Conservation (phyloP, 2,888 invertebrate species). For the Carabus problematicus region DNA sequence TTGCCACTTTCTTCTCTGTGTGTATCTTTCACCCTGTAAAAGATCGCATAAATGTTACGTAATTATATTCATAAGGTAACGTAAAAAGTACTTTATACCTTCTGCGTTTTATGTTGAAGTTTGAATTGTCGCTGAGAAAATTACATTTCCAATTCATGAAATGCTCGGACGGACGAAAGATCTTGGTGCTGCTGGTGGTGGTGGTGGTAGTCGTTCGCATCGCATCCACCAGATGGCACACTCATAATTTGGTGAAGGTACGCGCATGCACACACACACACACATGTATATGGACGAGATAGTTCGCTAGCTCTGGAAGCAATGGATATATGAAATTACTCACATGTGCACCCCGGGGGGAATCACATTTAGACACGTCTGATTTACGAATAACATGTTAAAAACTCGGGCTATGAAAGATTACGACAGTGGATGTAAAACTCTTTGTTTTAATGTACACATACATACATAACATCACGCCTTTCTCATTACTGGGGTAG, state of each 20-base stretch:
- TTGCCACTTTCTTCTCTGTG: slow-evolving; percentile 12
- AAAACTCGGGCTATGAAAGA: no score
- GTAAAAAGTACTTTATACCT: slow-evolving; percentile 53
- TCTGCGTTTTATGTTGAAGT: slow-evolving; percentile 52
- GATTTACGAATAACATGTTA: not conserved
- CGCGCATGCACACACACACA: no score
- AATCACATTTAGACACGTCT: not conserved
- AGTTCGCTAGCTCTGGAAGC: no score
- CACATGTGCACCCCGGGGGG: not conserved
- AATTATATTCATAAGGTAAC: slow-evolving; percentile 54
- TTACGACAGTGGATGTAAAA: no score
- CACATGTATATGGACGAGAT: no score
- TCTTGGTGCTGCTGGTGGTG: not conserved
- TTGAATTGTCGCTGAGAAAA: slow-evolving; percentile 54
- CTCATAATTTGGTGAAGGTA: no score
- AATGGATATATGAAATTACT: not conserved
- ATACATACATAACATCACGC: no score
- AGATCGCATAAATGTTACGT: slow-evolving; percentile 50
- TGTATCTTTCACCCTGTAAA: not conserved
- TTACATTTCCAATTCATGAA: slow-evolving; percentile 60
- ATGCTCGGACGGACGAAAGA: slow-evolving; percentile 42
- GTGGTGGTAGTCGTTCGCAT: not conserved
- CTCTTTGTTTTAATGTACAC: no score
- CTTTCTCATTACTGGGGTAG: no score
- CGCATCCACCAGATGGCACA: slow-evolving; percentile 21